Evolutionary conservation across 2,113 vertebrate genomes (phyloP).

Genomic region (Synchiropus splendidus): DNA sequence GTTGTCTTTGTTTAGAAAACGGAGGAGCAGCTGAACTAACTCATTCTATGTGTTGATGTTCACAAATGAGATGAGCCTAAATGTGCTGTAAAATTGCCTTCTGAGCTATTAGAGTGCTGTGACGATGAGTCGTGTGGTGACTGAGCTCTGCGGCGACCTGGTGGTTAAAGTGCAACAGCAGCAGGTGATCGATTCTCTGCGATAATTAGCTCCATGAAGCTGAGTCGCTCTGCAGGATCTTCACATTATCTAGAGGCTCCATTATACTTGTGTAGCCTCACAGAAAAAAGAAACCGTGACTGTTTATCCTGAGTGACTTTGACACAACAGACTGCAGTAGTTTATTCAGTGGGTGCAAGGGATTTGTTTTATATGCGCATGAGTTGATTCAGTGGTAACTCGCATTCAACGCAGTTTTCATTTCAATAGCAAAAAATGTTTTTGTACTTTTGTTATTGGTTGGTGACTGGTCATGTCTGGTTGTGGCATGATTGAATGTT

Average conservation of each 20-base stretch:
- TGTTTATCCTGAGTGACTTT: too few species aligned
- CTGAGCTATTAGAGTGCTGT: conserved; percentile 18
- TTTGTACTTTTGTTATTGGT: too few species aligned
- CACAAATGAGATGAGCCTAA: conserved; percentile 26
- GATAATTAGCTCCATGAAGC: conserved; percentile 58
- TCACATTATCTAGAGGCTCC: conserved; percentile 45
- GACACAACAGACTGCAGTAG: too few species aligned
- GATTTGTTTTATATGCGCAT: too few species aligned
- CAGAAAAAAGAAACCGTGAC: too few species aligned
- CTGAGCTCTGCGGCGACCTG: conserved; percentile 23
- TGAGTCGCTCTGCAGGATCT: conserved; percentile 20
- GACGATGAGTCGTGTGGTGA: conserved; percentile 29
- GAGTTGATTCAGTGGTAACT: too few species aligned
- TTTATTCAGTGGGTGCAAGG: too few species aligned
- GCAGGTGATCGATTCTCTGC: conserved; percentile 40
- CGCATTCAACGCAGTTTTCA: too few species aligned
- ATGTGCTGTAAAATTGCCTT: conserved; percentile 30
- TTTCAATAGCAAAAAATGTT: too few species aligned
- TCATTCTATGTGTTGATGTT: conserved; percentile 28
- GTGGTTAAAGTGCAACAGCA: conserved; percentile 38
- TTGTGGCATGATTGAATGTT: too few species aligned
- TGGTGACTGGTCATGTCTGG: too few species aligned
- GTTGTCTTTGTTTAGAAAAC: not conserved
- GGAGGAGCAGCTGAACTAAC: conserved; percentile 13
- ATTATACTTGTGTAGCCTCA: conserved; percentile 10